Conservation (phyloP, 2,888 invertebrate genomes). For the Omphaloscelis lunosa region DNA sequence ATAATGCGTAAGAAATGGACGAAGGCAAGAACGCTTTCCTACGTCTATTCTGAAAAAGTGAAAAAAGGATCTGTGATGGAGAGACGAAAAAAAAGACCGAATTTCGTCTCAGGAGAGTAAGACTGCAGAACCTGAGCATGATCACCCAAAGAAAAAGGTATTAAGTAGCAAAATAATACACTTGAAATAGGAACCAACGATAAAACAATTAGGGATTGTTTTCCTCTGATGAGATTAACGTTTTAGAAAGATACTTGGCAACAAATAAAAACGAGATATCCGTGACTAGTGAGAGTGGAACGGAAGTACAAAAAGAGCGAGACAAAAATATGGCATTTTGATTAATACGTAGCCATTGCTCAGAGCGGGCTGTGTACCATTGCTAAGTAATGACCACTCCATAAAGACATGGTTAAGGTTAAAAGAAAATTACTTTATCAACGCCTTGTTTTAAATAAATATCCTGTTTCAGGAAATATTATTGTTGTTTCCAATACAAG, state of each 20-base stretch:
- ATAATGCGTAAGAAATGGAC: constrained; percentile 89
- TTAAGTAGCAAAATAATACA: constrained; percentile 57
- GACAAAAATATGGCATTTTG: constrained; percentile 90
- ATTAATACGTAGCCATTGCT: constrained; percentile 90
- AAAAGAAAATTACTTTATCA: constrained; percentile 91
- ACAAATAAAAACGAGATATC: constrained; percentile 85
- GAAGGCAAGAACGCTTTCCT: constrained; percentile 85
- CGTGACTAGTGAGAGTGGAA: constrained; percentile 86
- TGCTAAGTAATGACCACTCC: constrained; percentile 91
- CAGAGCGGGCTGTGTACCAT: constrained; percentile 90
- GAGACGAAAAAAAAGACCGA: constrained; percentile 88
- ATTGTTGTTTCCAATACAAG: constrained; percentile 90
- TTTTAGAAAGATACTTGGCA: constrained; percentile 75
- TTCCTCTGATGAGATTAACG: constrained; percentile 60
- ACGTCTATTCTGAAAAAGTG: constrained; percentile 88
- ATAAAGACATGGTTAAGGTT: constrained; percentile 91
- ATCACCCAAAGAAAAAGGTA: constrained; percentile 68
- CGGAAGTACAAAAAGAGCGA: constrained; percentile 80
- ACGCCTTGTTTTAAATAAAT: constrained; percentile 91
- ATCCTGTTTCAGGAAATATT: constrained; percentile 91
- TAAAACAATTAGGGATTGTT: constrained; percentile 62
- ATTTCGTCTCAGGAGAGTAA: constrained; percentile 90
- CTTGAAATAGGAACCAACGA: constrained; percentile 60
- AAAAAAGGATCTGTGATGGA: constrained; percentile 88
- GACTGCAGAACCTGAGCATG: constrained; percentile 87